Evolutionary conservation across 92 coral and sea anemone species (phyloP), one percentile per base, ranked within the genome.

Genomic region (Epizoanthus stellaris): DNA sequence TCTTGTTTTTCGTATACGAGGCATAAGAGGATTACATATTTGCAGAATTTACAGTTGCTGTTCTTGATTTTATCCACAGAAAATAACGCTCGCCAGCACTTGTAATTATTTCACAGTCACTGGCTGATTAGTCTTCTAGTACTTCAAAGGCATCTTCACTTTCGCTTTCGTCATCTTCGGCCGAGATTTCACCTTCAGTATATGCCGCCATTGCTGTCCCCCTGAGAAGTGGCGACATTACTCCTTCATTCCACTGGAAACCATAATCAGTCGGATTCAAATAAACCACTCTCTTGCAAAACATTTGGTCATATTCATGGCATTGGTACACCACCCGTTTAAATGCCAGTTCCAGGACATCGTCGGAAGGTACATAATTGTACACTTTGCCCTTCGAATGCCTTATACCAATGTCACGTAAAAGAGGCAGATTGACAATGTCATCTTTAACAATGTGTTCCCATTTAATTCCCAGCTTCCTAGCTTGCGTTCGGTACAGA

Each of bases 381-480:
- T 73, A 73, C 6, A 42, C 77, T 25, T 73, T 73, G 4, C 53
- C 77, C 56, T 73, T 73, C 2, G 77, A 25, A 59, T 73, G 25
- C 54, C 14, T 42, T 15, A 82, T 68, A 17, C 86, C 86, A 45
- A 82, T 75, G 67, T 82, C 86, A 5, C 67, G 58, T 38, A 82
- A 63, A 15, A 82, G 68, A 17, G 75, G 75, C 17, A 68, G 52
- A 66, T 82, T 68, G 2, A 82, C 42, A 49, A 67, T 53, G 30
- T 82, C 77, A 82, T 19, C 16, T 16, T 12, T 23, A 7, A 82
- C 66, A 10, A 82, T 17, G 42, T 36, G 66, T 23, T 82, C 74
- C 86, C 86, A 73, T 42, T 69, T 57, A 68, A 82, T 62, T 21
- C 86, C 86, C 4, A 82, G 86, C 74, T 82, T 82, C 47, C 86